These are phyloP conservation scores for Troides aeacus DNA, from an alignment of 2,888 invertebrate genomes.

Conservation along the genomic window DNA sequence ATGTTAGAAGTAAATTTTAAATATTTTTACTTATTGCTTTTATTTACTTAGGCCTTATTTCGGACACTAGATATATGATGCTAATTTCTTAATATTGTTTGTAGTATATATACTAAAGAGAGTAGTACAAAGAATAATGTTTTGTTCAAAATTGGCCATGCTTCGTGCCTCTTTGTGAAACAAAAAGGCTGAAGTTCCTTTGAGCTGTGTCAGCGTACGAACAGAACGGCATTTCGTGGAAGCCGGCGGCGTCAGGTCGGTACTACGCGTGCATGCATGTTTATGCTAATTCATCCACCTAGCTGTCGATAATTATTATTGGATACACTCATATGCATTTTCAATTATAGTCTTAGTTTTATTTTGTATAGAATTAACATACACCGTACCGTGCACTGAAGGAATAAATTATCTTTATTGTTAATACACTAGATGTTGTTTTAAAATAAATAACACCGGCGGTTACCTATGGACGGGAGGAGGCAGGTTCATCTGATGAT, in stretches of 20 bases:
- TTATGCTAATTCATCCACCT: constrained; percentile 48
- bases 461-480: too few species aligned
- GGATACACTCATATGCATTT: constrained; percentile 6
- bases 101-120: too few species aligned
- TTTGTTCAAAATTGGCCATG: constrained; percentile 14
- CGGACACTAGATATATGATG: too few species aligned
- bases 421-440: too few species aligned
- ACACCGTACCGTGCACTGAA: too few species aligned
- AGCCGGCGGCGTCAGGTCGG: constrained; percentile 38
- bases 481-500: too few species aligned
- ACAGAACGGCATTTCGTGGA: constrained; percentile 56
- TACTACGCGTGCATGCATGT: constrained; percentile 32
- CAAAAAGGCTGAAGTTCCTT: constrained; percentile 33
- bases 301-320: constrained; percentile 30
- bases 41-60: too few species aligned
- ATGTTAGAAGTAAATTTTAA: too few species aligned
- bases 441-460: too few species aligned
- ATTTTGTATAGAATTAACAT: not conserved
- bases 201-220: constrained; percentile 37
- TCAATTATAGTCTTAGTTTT: not conserved
- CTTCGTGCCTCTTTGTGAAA: not conserved
- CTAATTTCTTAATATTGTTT: too few species aligned
- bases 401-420: too few species aligned
- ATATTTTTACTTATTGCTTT: too few species aligned
- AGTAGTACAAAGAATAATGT: constrained; percentile 5